These are phyloP conservation scores for Coelinius sp. DNA, from an alignment of 2,888 invertebrate genomes.

Conservation along the genomic window DNA sequence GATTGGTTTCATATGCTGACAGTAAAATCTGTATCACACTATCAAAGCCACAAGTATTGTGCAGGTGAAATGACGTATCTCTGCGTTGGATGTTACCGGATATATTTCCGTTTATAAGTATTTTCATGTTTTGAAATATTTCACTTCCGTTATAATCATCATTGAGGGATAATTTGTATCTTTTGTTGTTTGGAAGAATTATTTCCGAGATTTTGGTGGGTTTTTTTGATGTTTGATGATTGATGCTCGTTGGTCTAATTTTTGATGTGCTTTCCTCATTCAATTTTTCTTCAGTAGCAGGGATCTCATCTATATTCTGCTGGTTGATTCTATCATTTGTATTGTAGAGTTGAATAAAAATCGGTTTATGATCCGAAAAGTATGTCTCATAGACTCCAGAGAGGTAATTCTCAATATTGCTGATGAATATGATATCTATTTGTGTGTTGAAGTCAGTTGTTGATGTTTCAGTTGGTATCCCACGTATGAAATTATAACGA, in stretches of 20 bases:
- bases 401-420: conserved; percentile 4
- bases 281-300: neutral
- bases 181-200: neutral
- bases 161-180: neutral
- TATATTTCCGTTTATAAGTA: neutral
- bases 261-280: neutral
- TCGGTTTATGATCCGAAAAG: conserved; percentile 36
- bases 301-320: neutral
- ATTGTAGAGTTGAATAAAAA: conserved; percentile 32
- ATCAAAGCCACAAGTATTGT: neutral
- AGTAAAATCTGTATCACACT: neutral
- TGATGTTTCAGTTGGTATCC: conserved; percentile 26
- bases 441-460: too few relatives aligned
- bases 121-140: too few relatives aligned
- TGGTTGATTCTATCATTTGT: neutral
- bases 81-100: neutral
- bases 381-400: conserved; percentile 34
- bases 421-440: conserved; percentile 37
- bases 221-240: neutral
- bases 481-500: conserved; percentile 29
- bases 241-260: neutral
- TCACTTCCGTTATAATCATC: too few relatives aligned
- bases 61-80: neutral
- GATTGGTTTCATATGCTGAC: neutral
- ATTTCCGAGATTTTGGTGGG: neutral